A percentile compares a stretch with the other conserved stretches of the same genome.
These are phyloP conservation scores for Eonycteris spelaea DNA, from an alignment of 2,113 vertebrate species.

Conservation along the genomic window DNA sequence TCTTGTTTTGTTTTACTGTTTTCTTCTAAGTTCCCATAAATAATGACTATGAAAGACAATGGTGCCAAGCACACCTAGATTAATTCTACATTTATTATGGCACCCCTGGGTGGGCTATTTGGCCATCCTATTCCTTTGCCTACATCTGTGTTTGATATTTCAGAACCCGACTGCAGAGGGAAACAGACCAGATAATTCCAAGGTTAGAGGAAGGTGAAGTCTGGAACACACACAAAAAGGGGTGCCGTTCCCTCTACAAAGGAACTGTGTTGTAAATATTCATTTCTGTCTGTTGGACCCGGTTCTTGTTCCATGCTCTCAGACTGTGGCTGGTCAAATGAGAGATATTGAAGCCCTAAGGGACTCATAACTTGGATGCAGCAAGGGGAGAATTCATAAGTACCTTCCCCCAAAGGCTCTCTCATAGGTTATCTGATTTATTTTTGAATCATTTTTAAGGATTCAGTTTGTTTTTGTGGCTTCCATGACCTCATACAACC, in stretches of 20 bases:
- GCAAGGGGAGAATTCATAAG: neutral
- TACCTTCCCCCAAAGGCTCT: neutral
- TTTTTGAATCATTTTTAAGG: slow-evolving; percentile 38
- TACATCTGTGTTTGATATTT: slow-evolving; percentile 34
- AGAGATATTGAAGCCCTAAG: neutral
- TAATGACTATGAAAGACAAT: neutral
- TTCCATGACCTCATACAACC: slow-evolving; percentile 10
- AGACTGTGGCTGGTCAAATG: neutral
- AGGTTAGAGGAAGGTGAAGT: slow-evolving; percentile 28
- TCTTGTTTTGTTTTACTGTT: neutral
- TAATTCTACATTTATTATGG: neutral
- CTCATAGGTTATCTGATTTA: slow-evolving; percentile 3
- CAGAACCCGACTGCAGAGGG: slow-evolving; percentile 25
- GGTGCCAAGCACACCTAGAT: neutral
- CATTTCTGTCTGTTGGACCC: neutral
- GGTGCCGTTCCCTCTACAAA: neutral
- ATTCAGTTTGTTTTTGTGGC: neutral
- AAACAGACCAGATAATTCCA: slow-evolving; percentile 44
- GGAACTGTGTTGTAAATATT: neutral
- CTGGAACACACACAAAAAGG: neutral
- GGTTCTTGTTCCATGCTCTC: neutral
- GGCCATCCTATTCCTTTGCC: neutral
- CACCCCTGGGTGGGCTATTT: slow-evolving; percentile 25
- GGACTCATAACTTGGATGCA: neutral
- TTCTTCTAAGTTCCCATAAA: neutral